Conservation (phyloP, 1,140 invertebrate genomes). For the Drosophila pruinosa region DNA sequence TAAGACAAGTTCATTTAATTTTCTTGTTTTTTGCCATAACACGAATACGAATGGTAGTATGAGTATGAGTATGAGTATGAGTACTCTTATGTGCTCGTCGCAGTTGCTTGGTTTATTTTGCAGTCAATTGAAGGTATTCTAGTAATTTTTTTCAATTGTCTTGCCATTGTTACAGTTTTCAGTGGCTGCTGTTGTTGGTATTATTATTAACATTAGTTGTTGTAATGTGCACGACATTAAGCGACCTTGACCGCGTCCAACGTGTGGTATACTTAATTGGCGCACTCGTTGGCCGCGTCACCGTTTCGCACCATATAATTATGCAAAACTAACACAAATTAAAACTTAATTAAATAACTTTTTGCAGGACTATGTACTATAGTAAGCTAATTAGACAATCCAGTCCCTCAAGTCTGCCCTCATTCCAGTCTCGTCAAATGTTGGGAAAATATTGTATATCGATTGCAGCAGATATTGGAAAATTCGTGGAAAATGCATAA, state of each 20-base stretch:
- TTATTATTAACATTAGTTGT: slow-evolving; percentile 42
- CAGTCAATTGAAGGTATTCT: slow-evolving; percentile 37
- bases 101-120: slow-evolving; percentile 12
- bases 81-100: slow-evolving; percentile 40
- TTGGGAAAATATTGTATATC: not conserved
- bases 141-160: slow-evolving; percentile 39
- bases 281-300: slow-evolving; percentile 42
- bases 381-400: slow-evolving; percentile 24
- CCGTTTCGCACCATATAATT: slow-evolving; percentile 48
- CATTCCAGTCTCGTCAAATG: not conserved
- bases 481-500: slow-evolving; percentile 43
- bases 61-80: not conserved
- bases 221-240: slow-evolving; percentile 61
- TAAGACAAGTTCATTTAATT: not conserved
- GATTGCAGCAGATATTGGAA: not conserved
- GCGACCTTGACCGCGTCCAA: slow-evolving; percentile 73
- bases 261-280: slow-evolving; percentile 75
- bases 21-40: not conserved
- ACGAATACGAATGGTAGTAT: not conserved
- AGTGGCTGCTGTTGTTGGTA: slow-evolving; percentile 3
- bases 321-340: slow-evolving; percentile 60
- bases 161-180: slow-evolving; percentile 69
- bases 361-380: slow-evolving; percentile 30
- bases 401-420: not conserved
- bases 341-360: slow-evolving; percentile 49